Base-by-base conservation (phyloP, 2,797 vertebrate genomes). In the Mormyrops attenuatus region DNA sequence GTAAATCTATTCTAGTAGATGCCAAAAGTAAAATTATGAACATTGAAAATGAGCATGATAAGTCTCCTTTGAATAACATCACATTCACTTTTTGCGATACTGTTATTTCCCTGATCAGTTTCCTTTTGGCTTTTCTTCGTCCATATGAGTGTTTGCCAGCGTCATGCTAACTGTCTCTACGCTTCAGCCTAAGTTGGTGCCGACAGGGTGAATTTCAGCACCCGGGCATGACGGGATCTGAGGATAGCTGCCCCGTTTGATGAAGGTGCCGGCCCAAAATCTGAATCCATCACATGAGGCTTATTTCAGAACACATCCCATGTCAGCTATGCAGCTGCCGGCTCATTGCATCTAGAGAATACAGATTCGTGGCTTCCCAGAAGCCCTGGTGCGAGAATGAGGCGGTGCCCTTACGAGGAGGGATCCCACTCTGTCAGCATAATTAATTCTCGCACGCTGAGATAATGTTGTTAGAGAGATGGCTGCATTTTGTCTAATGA, bases 401-500 rank as follows among this genome's bases (percentile, higher is more conserved):
- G 88, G 73, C 38, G 5, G 44, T 11, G 41, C 53, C 53, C 57
- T 84, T 84, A 41, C 30, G 15, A 13, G 53, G 38, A 49, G n/a
- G 77, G 80, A 84, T 89, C 77, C 53, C 53, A 52, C 38, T 84
- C 80, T 84, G 55, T 85, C 88, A 84, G 44, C 38, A 20, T 85
- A 89, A 89, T 89, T 85, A 89, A 89, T 85, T 89, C 88, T 84
- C 53, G 52, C 53, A 53, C 30, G 55, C 52, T 85, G 88, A 89
- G 88, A 63, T 84, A 63, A 89, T 85, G 77, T 89, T 53, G 55
- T 89, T 85, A 89, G 88, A 22, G 22, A 85, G 88, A 73, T 60
- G 77, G 53, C 77, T n/a, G 52, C 77, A 15, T 89, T 89, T 85
- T 89, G 88, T 89, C 88, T 89, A 84, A 89, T 89, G 88, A 80